Conservation (phyloP, 2,888 invertebrate genomes). For the Drosophila acutilabella region DNA sequence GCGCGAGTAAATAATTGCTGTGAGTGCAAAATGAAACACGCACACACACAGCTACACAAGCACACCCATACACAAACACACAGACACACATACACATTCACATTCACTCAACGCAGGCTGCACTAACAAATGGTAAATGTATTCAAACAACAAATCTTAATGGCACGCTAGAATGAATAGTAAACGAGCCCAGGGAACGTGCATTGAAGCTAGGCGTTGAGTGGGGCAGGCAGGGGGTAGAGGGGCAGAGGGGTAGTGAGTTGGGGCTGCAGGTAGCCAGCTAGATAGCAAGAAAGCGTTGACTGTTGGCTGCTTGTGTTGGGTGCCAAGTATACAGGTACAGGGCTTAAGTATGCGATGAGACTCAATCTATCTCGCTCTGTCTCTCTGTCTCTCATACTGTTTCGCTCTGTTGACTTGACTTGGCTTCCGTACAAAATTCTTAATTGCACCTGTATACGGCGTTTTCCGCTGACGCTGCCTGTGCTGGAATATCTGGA, state of each 20-base stretch:
- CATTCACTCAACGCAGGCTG: conserved; percentile 50
- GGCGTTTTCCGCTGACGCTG: conserved; percentile 76
- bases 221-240: not conserved
- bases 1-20: conserved; percentile 83
- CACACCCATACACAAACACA: conserved; percentile 13
- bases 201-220: not conserved
- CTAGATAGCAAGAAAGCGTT: conserved; percentile 46
- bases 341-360: not conserved
- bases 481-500: conserved; percentile 70
- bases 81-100: conserved; percentile 22
- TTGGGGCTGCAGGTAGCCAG: conserved; percentile 33
- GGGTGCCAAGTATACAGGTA: conserved; percentile 9
- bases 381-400: conserved; percentile 1
- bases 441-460: conserved; percentile 82
- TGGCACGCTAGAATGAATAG: conserved; percentile 80
- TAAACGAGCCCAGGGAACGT: conserved; percentile 65
- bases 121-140: conserved; percentile 79
- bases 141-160: conserved; percentile 81
- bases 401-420: conserved; percentile 55
- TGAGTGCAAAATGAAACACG: conserved; percentile 68
- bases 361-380: not conserved
- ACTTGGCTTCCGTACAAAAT: conserved; percentile 80
- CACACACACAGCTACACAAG: conserved; percentile 37
- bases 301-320: conserved; percentile 49
- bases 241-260: conserved; percentile 24